Evolutionary conservation across 2,797 vertebrate genomes (phyloP), one percentile per base, ranked within the genome.

Genomic region (Diplodus puntazzo): DNA sequence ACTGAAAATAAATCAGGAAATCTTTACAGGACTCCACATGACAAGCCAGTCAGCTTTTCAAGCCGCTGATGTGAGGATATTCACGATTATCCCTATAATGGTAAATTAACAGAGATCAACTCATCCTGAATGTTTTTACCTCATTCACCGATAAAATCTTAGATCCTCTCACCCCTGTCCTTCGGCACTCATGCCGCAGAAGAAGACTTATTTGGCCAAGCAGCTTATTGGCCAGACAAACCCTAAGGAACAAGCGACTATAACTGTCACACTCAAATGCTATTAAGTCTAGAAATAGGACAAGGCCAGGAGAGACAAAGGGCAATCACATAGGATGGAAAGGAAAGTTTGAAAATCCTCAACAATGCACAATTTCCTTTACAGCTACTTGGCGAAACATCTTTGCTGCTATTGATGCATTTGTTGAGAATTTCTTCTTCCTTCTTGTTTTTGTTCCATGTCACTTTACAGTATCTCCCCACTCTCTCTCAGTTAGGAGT

Each of bases 211-310:
- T 82, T 71, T 59, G 18, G 3, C n/a, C 42, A 53, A 69, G 34
- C 50, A 63, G 57, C 43, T 70, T 50, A 74, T 45, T 45, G 49
- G 1, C 6, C 17, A 48, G 46, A 39, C 45, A 21, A 60, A 73
- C 12, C 0, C 2, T 16, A 16, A 42, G 0, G 17, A 30, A 11
- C 9, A 30, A 55, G 21, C 21, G 49, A 23, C 49, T 75, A 6
- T 42, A 70, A n/a, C 13, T 30, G 71, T 69, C 55, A 21, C 21
- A 34, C 34, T 69, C 3, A 34, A 50, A 34, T 71, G 11, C 61
- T 20, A 18, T 77, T 21, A 61, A 45, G 3, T 21, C 39, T n/a
- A 50, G 55, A 12, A 70, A 58, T 48, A 73, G 59, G 49, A 52
- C 4, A 4, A 39, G 11, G 27, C 5, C 34, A 46, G 21, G 20